Evolutionary conservation across 2,888 invertebrate species (phyloP).

Genomic region (Allolobophora icterica): DNA sequence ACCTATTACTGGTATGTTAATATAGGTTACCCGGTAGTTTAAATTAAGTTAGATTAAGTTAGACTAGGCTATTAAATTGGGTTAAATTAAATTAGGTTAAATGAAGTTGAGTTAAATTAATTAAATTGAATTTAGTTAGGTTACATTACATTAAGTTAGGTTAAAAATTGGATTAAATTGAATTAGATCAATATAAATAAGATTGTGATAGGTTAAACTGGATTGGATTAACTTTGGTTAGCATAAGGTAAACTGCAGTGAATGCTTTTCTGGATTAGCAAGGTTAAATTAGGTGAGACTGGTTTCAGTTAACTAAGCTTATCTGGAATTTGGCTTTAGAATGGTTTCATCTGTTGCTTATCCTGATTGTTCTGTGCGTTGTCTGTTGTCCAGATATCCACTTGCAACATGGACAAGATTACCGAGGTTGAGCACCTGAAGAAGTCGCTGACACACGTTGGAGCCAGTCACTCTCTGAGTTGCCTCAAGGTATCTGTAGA

Average conservation of each 20-base stretch:
- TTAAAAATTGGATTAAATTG: not conserved
- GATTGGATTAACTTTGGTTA: not conserved
- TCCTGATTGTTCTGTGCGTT: not conserved
- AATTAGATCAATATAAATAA: not conserved
- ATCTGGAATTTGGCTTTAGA: too few relatives aligned
- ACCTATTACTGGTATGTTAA: too few relatives aligned
- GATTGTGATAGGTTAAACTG: not conserved
- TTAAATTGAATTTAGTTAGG: too few relatives aligned
- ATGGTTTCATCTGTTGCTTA: not conserved
- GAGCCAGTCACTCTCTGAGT: slow-evolving; percentile 75
- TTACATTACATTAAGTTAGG: not conserved
- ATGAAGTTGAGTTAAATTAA: too few relatives aligned
- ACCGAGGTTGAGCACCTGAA: slow-evolving; percentile 67
- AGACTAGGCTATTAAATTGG: not conserved
- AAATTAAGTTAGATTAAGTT: too few relatives aligned
- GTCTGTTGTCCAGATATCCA: slow-evolving; percentile 57
- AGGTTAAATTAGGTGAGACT: not conserved
- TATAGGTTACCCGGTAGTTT: too few relatives aligned
- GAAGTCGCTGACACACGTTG: slow-evolving; percentile 73
- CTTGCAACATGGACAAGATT: slow-evolving; percentile 59
- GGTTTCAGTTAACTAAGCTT: too few relatives aligned
- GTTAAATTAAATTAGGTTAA: not conserved
- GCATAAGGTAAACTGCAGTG: not conserved
- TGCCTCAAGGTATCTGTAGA: slow-evolving; percentile 71
- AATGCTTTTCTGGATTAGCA: not conserved